A percentile compares a stretch with the other conserved stretches of the same genome.
phyloP scores from a whole-genome alignment of 2,797 vertebrate genomes.

The Antennarius maculatus region DNA sequence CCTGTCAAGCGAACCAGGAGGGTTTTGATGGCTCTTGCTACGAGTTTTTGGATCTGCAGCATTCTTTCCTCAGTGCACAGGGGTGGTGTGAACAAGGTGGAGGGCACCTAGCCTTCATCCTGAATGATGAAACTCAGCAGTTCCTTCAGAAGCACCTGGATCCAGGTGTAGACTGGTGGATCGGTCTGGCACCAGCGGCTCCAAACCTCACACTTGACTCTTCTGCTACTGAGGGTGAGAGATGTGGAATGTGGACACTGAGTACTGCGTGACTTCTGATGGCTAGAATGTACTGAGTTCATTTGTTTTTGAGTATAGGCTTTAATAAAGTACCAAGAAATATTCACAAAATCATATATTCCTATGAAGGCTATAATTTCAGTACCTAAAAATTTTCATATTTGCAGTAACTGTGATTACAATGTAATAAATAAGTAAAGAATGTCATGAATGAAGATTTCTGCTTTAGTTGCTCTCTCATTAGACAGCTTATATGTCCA shows the following conservation, averaged over 20 bases:
- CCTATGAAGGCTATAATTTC: too few species aligned
- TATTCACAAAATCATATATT: neutral
- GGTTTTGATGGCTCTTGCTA: conserved; percentile 89
- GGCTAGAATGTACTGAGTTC: neutral
- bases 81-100: conserved; percentile 91
- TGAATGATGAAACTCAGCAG: conserved; percentile 86
- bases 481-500: conserved; percentile 29
- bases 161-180: conserved; percentile 89
- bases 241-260: neutral
- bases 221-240: conserved; percentile 74
- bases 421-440: neutral
- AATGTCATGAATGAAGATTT: neutral
- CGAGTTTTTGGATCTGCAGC: conserved; percentile 85
- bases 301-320: neutral
- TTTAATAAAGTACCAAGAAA: neutral
- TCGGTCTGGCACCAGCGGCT: conserved; percentile 84
- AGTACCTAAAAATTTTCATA: neutral
- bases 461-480: conserved; percentile 35
- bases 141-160: conserved; percentile 88
- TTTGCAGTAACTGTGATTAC: neutral
- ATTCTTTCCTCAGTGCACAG: conserved; percentile 84
- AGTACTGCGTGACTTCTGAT: neutral
- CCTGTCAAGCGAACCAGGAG: conserved; percentile 85
- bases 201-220: conserved; percentile 77
- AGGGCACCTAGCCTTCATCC: conserved; percentile 90